Evolutionary conservation across 2,888 invertebrate genomes (phyloP).

Genomic region (Cancer borealis): DNA sequence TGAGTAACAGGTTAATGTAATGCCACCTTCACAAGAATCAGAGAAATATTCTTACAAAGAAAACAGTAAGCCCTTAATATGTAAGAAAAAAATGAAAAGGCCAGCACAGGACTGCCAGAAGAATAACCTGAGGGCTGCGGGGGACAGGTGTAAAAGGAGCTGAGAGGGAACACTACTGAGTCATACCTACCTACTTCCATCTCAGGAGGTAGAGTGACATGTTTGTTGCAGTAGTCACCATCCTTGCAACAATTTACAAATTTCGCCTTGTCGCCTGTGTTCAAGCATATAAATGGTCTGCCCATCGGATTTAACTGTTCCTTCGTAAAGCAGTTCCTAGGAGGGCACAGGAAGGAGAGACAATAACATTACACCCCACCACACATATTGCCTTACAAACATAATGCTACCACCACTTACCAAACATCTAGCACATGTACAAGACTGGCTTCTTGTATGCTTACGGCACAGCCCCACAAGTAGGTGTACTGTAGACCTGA

Average conservation of each 20-base stretch:
- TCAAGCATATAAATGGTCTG: slow-evolving; percentile 65
- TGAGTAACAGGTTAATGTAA: neutral
- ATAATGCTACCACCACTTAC: slow-evolving; percentile 56
- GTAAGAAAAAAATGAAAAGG: neutral
- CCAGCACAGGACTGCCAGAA: neutral
- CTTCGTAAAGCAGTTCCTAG: slow-evolving; percentile 69
- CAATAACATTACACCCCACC: slow-evolving; percentile 70
- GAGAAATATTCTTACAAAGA: slow-evolving; percentile 33
- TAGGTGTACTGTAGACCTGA: slow-evolving; percentile 34
- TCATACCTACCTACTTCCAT: slow-evolving; percentile 63
- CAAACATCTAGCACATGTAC: slow-evolving; percentile 54
- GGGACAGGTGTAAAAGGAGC: slow-evolving; percentile 61
- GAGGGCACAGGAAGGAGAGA: slow-evolving; percentile 70
- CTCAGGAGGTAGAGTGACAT: slow-evolving; percentile 60
- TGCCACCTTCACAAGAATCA: slow-evolving; percentile 60
- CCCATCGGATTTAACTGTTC: slow-evolving; percentile 56
- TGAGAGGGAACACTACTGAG: slow-evolving; percentile 59
- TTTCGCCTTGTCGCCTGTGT: slow-evolving; percentile 57
- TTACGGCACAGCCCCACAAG: slow-evolving; percentile 47
- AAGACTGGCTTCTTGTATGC: slow-evolving; percentile 31
- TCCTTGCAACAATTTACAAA: slow-evolving; percentile 71
- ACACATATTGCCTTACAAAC: slow-evolving; percentile 65
- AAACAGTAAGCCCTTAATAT: slow-evolving; percentile 23
- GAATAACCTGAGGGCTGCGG: slow-evolving; percentile 29
- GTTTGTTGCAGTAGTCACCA: slow-evolving; percentile 69